Conservation (phyloP, 2,113 vertebrate genomes). For the Columba janthina region DNA sequence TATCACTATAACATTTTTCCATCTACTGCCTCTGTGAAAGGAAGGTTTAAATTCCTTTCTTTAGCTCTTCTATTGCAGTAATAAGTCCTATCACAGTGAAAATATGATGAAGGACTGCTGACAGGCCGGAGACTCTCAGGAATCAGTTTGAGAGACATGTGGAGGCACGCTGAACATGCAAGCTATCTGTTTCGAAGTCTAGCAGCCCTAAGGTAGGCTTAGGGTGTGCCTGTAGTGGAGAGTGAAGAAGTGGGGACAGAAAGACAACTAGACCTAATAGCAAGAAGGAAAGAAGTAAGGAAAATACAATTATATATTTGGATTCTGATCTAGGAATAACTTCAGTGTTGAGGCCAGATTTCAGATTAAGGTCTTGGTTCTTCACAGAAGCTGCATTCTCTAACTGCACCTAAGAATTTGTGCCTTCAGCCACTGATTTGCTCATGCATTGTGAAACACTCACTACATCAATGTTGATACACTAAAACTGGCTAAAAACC, state of each 20-base stretch:
- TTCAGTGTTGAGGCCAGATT: neutral
- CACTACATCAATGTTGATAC: neutral
- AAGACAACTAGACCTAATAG: neutral
- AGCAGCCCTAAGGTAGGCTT: neutral
- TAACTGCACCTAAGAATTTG: neutral
- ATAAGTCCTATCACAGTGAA: neutral
- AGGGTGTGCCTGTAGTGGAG: neutral
- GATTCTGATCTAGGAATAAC: neutral
- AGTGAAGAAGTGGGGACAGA: neutral
- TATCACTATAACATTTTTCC: neutral
- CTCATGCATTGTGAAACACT: rapidly evolving
- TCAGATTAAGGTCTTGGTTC: neutral
- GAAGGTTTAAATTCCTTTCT: neutral
- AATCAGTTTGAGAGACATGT: neutral
- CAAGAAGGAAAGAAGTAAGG: neutral
- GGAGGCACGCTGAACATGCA: neutral
- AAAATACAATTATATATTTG: neutral
- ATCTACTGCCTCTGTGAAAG: neutral
- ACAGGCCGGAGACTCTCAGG: neutral
- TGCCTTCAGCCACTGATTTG: neutral
- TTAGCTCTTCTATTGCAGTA: neutral
- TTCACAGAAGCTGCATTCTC: neutral
- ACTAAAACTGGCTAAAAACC: neutral
- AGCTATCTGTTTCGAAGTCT: neutral
- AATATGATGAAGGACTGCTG: neutral